These are phyloP conservation scores for Garrulus glandarius DNA, from an alignment of 2,797 vertebrate species.

Conservation along the genomic window DNA sequence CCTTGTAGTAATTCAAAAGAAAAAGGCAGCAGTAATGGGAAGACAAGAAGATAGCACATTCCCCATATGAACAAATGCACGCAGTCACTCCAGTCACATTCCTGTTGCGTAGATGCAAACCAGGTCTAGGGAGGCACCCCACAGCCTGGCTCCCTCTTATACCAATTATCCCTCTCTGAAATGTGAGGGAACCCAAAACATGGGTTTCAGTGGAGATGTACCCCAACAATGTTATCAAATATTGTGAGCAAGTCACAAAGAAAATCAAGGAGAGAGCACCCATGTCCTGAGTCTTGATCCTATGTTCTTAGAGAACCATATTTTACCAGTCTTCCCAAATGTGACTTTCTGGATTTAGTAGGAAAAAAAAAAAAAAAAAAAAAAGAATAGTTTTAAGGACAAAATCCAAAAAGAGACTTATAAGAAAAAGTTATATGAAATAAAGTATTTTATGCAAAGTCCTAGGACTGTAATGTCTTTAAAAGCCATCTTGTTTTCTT, in stretches of 20 bases:
- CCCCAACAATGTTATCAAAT: background rate
- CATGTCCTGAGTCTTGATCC: background rate
- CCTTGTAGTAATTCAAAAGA: background rate
- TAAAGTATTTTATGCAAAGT: background rate
- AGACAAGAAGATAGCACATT: background rate
- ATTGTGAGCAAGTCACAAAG: background rate
- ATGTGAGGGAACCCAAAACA: background rate
- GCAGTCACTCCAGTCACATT: rapidly evolving
- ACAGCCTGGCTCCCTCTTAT: background rate
- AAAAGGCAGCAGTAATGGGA: background rate
- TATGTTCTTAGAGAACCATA: background rate
- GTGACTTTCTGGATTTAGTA: background rate
- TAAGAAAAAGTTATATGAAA: background rate
- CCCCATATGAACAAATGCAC: background rate
- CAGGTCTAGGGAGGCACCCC: background rate
- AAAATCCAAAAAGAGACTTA: background rate
- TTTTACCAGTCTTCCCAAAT: background rate
- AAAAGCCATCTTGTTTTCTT: constrained; percentile 23
- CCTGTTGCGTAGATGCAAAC: background rate
- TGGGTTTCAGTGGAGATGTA: too few species aligned
- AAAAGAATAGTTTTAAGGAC: background rate
- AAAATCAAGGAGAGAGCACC: background rate
- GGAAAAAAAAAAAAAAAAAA: background rate
- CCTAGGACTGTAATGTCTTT: background rate
- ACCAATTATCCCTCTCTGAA: background rate